Evolutionary conservation across 2,797 vertebrate species (phyloP), one percentile per base, ranked within the genome.

Genomic region (Pipistrellus pipistrellus): DNA sequence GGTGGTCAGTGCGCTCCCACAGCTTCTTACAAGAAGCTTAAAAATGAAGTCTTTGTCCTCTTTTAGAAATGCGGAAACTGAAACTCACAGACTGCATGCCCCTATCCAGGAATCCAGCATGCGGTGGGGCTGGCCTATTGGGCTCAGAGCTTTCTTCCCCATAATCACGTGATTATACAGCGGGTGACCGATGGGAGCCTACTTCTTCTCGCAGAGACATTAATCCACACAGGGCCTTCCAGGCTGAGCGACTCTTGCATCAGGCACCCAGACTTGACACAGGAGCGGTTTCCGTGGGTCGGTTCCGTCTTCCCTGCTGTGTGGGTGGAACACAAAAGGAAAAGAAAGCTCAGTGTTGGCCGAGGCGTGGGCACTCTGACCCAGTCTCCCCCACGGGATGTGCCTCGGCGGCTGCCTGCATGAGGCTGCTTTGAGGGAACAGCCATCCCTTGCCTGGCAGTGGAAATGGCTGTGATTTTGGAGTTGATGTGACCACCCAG

Each of bases 321-420:
- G 66, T 83, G 66, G 87, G 90, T 23, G 77, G 68, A 71, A 62
- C 8, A 12, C 8, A 3, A 38, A 30, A 82, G 9, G 89, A 35
- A 73, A 81, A 84, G 84, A n/a, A 84, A 91, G 11, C 59, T 32
- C 20, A 4, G 27, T 27, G 55, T 59, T 76, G n/a, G 46, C 59
- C 76, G 53, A 25, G 38, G 88, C 62, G 13, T 17, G 20, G 38
- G 30, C 25, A 9, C 11, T 32, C 18, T 1, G 64, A 48, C 38
- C 6, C 0, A 0, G n/a, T 20, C 44, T 6, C n/a, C 38, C 0
- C 3, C 13, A 0, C 0, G 27, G 27, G 17, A 27, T 30, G 3
- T 3, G 1, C 0, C 0, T 1, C 0, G 0, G 68, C 9, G 62
- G 69, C 68, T 4, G n/a, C 8, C 0, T 2, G 1, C 11, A 0